Evolutionary conservation across 1,140 invertebrate genomes (phyloP).

Genomic region (Diabrotica undecimpunctata): DNA sequence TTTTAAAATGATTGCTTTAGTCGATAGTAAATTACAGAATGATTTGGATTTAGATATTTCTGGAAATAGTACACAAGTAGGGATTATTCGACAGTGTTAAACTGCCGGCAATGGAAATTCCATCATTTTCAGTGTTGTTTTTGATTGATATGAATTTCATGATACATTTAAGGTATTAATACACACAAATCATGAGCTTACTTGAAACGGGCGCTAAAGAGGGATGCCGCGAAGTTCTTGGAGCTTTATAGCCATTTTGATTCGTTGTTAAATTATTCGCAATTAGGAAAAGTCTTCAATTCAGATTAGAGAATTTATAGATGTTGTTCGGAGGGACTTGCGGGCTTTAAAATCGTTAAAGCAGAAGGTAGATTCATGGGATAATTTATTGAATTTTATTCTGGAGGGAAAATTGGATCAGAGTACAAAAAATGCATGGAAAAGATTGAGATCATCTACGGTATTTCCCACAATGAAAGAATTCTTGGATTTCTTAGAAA

Average conservation of each 20-base stretch:
- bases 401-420: conserved; percentile 6
- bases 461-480: not conserved
- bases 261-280: conserved; percentile 11
- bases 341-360: too few relatives aligned
- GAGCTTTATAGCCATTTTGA: conserved; percentile 17
- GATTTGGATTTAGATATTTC: too few relatives aligned
- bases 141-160: conserved; percentile 18
- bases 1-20: too few relatives aligned
- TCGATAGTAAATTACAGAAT: too few relatives aligned
- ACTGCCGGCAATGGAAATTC: conserved; percentile 18
- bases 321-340: too few relatives aligned
- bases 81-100: conserved; percentile 1
- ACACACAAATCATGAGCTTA: conserved; percentile 17
- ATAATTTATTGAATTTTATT: not conserved
- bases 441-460: not conserved
- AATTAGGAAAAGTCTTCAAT: not conserved
- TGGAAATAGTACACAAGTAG: too few relatives aligned
- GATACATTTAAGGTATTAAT: too few relatives aligned
- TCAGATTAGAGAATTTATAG: too few relatives aligned
- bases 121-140: conserved; percentile 17
- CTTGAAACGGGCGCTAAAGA: conserved; percentile 14
- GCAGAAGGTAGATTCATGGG: too few relatives aligned
- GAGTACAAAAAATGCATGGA: not conserved
- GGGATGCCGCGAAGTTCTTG: conserved; percentile 18
- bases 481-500: conserved; percentile 2